Conservation (phyloP, 2,113 vertebrate genomes). For the Bagarius yarrelli region DNA sequence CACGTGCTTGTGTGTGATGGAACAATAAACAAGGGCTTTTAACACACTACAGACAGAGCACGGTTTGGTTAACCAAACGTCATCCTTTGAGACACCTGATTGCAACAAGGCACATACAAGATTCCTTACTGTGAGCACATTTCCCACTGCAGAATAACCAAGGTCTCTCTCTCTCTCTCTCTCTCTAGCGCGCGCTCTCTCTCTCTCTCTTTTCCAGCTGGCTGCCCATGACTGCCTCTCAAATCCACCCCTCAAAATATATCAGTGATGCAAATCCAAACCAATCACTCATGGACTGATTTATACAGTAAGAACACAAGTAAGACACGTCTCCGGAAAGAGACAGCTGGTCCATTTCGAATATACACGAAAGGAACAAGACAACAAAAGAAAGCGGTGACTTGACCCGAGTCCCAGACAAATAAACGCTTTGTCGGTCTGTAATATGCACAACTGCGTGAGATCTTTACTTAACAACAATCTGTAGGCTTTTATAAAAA, state of each 20-base stretch:
- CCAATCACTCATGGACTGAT: neutral
- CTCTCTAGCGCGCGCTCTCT: slow-evolving; percentile 25
- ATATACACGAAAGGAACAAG: neutral
- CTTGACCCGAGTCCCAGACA: neutral
- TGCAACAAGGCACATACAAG: slow-evolving; percentile 43
- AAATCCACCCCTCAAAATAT: slow-evolving; percentile 33
- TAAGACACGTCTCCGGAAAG: neutral
- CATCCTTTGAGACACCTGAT: slow-evolving; percentile 46
- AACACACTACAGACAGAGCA: neutral
- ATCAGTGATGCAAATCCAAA: slow-evolving; percentile 37
- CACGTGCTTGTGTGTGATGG: neutral
- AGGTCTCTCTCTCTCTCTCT: slow-evolving; percentile 28
- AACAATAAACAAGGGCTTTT: neutral
- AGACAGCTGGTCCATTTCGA: neutral
- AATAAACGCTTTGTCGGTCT: neutral
- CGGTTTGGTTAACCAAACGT: slow-evolving; percentile 25
- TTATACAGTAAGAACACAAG: neutral
- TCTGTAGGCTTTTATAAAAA: neutral
- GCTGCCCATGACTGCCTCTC: slow-evolving; percentile 44
- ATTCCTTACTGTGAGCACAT: slow-evolving; percentile 44
- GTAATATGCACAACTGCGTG: neutral
- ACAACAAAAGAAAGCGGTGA: slow-evolving; percentile 18
- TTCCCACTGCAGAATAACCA: slow-evolving; percentile 30
- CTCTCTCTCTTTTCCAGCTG: slow-evolving; percentile 52
- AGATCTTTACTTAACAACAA: neutral